A percentile compares a stretch with the other conserved stretches of the same genome.
Evolutionary conservation across 2,113 vertebrate genomes (phyloP).

Genomic region (Cavia aperea): DNA sequence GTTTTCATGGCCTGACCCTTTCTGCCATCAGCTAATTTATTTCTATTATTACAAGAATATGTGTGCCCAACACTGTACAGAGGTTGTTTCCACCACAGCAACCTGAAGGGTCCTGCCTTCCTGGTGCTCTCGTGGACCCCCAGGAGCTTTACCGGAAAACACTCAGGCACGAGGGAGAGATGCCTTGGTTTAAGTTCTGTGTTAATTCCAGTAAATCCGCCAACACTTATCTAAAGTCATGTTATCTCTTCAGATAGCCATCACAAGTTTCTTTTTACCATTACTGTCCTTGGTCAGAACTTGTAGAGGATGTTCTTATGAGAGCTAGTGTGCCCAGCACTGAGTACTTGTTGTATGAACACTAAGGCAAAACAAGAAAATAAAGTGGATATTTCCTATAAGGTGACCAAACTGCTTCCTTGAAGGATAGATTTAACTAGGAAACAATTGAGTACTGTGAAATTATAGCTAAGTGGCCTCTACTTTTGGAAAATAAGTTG

Average conservation of each 20-base stretch:
- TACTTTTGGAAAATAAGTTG: background rate
- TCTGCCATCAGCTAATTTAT: background rate
- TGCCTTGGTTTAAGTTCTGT: background rate
- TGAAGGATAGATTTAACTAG: conserved; percentile 18
- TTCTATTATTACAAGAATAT: background rate
- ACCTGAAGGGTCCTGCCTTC: background rate
- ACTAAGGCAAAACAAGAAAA: background rate
- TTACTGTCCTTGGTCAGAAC: background rate
- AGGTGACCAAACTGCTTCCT: background rate
- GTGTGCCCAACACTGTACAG: background rate
- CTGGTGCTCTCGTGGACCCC: background rate
- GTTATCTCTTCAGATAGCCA: background rate
- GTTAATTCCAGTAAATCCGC: background rate
- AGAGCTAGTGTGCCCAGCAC: background rate
- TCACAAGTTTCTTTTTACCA: background rate
- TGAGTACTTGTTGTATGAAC: background rate
- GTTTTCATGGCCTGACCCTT: background rate
- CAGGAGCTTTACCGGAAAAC: background rate
- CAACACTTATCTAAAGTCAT: background rate
- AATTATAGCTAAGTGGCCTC: background rate
- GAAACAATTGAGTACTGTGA: background rate
- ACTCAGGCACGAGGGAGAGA: background rate
- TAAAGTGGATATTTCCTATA: conserved; percentile 3
- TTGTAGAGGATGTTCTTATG: background rate
- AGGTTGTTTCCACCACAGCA: background rate